Percentiles rank a stretch among this genome's conserved stretches.
Evolutionary conservation across 2,113 vertebrate species (phyloP).

Genomic region (Ursus arctos): DNA sequence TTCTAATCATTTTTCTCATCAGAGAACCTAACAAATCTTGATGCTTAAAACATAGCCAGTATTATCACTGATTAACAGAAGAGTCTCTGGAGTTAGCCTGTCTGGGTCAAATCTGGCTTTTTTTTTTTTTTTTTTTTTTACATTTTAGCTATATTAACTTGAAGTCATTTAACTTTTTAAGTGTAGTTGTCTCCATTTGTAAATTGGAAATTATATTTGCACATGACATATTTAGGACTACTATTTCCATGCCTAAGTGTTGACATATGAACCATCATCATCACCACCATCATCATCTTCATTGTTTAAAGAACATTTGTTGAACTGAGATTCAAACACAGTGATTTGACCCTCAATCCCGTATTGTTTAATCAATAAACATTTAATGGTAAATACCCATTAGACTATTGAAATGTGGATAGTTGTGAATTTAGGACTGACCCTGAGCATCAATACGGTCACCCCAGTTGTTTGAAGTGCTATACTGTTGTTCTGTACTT

Average conservation of each 20-base stretch:
- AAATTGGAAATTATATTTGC: background rate
- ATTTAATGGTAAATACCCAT: background rate
- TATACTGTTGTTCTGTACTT: background rate
- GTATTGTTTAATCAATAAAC: background rate
- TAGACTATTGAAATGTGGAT: background rate
- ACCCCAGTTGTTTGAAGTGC: background rate
- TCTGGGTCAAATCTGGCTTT: background rate
- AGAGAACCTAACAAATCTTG: background rate
- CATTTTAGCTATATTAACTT: background rate
- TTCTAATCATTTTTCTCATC: background rate
- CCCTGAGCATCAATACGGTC: rapidly evolving
- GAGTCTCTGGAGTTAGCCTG: background rate
- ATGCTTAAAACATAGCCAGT: background rate
- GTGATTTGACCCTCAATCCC: background rate
- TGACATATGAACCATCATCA: background rate
- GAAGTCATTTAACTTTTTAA: background rate
- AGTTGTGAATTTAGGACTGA: background rate
- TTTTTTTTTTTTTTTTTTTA: background rate
- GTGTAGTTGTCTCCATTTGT: background rate
- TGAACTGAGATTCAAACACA: background rate
- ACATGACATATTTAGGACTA: background rate
- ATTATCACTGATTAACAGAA: background rate
- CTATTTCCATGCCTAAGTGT: background rate
- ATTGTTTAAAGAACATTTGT: background rate
- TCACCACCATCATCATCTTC: no score